Percentiles rank a stretch among this genome's conserved stretches.
These are phyloP conservation scores for Panzeria rudis DNA, from an alignment of 2,888 invertebrate genomes.

Conservation along the genomic window DNA sequence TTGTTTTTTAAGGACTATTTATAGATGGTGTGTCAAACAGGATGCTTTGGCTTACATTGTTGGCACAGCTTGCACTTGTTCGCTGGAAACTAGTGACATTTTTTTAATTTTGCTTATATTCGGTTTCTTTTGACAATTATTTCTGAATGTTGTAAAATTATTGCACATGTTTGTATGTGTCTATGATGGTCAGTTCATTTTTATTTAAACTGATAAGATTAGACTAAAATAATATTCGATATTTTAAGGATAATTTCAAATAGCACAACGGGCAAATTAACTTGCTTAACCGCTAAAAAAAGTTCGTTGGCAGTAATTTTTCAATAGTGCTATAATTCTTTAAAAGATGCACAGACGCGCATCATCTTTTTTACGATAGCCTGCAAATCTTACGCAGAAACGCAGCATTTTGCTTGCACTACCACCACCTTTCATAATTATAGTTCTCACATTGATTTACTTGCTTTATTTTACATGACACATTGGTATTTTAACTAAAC, in stretches of 20 bases:
- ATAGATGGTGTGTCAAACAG: slow-evolving; percentile 23
- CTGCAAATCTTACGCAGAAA: background rate
- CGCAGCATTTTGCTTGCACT: background rate
- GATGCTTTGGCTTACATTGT: background rate
- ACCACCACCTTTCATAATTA: background rate
- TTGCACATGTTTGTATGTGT: slow-evolving; percentile 36
- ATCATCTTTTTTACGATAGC: too few relatives aligned
- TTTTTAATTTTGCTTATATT: slow-evolving; percentile 11
- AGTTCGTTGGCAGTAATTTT: too few relatives aligned
- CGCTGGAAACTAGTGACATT: slow-evolving; percentile 34
- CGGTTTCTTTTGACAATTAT: slow-evolving; percentile 14
- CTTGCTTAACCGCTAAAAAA: background rate
- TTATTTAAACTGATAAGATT: slow-evolving; percentile 50
- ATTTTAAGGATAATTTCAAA: background rate
- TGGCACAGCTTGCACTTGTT: slow-evolving; percentile 36
- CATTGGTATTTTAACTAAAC: background rate
- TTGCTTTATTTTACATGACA: background rate
- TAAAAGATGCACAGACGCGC: too few relatives aligned
- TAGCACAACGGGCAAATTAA: background rate
- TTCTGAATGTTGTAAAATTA: background rate
- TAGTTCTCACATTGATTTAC: slow-evolving; percentile 13
- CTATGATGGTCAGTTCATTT: background rate
- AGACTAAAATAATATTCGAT: background rate
- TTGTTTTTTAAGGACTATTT: slow-evolving; percentile 39
- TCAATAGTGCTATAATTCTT: too few relatives aligned